Conservation (phyloP, 2,888 invertebrate species). For the Rhagonycha fulva region DNA sequence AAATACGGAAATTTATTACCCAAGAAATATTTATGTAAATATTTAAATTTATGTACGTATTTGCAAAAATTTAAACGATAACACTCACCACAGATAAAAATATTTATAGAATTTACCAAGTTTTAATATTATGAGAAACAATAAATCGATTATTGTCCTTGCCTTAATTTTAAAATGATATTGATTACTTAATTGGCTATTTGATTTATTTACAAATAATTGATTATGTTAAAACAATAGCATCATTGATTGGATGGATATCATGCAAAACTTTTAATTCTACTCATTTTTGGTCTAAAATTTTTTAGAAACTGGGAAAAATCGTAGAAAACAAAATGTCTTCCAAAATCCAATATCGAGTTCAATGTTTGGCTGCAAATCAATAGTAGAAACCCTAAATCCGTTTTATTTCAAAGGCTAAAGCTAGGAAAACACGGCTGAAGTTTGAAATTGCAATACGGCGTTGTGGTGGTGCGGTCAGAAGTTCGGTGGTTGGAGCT, state of each 20-base stretch:
- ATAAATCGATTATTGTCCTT: not conserved
- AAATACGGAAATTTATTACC: not conserved
- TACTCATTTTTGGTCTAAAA: no score
- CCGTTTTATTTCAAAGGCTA: not conserved
- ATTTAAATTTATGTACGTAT: not conserved
- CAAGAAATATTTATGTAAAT: not conserved
- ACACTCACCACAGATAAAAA: not conserved
- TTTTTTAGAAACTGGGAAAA: no score
- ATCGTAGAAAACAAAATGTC: not conserved
- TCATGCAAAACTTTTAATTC: no score
- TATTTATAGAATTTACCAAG: not conserved
- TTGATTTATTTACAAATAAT: not conserved
- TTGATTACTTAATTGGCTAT: not conserved
- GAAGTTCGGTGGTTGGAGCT: conserved; percentile 21
- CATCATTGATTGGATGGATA: not conserved
- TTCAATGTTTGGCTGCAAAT: not conserved
- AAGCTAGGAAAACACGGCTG: conserved; percentile 6
- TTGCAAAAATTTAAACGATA: not conserved
- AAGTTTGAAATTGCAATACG: conserved; percentile 24
- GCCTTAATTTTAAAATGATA: not conserved
- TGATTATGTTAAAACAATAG: not conserved
- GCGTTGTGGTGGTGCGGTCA: conserved; percentile 23
- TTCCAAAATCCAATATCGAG: not conserved
- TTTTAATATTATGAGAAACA: not conserved
- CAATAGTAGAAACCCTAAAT: not conserved